Evolutionary conservation across 2,888 invertebrate genomes (phyloP).

Genomic region (Aplocera efformata): DNA sequence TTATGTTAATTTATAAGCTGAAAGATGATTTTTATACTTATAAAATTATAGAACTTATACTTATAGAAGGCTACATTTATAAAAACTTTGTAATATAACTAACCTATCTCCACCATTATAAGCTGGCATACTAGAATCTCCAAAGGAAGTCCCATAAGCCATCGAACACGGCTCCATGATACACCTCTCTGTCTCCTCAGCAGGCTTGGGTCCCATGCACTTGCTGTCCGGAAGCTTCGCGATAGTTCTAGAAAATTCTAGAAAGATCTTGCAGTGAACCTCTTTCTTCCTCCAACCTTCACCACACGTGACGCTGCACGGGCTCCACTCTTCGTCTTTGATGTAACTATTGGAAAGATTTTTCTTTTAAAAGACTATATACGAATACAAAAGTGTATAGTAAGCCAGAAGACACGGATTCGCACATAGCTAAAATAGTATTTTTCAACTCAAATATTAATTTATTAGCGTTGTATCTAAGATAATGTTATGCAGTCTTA

Average conservation of each 20-base stretch:
- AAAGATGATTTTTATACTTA: no score
- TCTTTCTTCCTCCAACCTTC: slow-evolving; percentile 91
- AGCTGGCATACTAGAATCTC: slow-evolving; percentile 67
- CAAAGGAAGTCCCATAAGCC: slow-evolving; percentile 80
- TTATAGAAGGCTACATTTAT: no score
- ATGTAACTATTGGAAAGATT: slow-evolving; percentile 85
- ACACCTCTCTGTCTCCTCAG: slow-evolving; percentile 90
- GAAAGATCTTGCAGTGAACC: slow-evolving; percentile 96
- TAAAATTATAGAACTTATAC: no score
- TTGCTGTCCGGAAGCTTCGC: slow-evolving; percentile 93
- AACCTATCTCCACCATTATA: slow-evolving; percentile 66
- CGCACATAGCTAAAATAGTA: no score
- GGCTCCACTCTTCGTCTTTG: slow-evolving; percentile 92
- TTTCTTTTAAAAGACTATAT: neutral
- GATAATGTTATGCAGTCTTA: no score
- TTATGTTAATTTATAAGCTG: no score
- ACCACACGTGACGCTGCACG: slow-evolving; percentile 95
- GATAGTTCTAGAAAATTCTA: slow-evolving; percentile 94
- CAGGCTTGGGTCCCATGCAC: slow-evolving; percentile 92
- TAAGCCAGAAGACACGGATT: no score
- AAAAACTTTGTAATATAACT: slow-evolving; percentile 17
- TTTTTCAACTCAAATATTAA: no score
- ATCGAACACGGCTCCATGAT: slow-evolving; percentile 87
- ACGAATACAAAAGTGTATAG: slow-evolving; percentile 12
- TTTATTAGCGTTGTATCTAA: no score